Evolutionary conservation across 2,888 invertebrate genomes (phyloP), one percentile per base, ranked within the genome.

Genomic region (Lithophane socia): DNA sequence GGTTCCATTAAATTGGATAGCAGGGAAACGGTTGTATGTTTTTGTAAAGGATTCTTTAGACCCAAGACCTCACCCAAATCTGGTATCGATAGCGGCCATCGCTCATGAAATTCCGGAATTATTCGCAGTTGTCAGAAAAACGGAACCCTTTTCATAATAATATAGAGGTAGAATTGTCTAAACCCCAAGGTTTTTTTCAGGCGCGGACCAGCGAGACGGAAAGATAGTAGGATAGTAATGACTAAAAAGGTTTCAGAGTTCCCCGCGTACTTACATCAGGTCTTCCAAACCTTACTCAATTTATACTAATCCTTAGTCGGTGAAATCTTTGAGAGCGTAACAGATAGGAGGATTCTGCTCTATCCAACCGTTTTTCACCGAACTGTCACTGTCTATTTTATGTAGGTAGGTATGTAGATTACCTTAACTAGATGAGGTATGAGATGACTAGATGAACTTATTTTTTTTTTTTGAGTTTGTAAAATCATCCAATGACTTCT

Each of bases 91-190:
- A 86, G 68, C 61, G 54, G 21, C 29, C 56, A 78, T 82, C 75
- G 68, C 54, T 80, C 80, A 76, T 75, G 72, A 79, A 78, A 66
- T 80, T 80, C 73, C 69, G 71, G 67, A 85, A 79, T 80, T 72
- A 85, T 85, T 79, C 71, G 70, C 82, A 70, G 74, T 85, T 85
- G 83, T 88, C 79, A 78, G 76, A 75, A 81, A 85, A 81, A 77
- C 79, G 67, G 54, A 79, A 89, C 82, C 89, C 83, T 89, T 88
- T 83, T 86, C 85, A 84, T 86, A 86, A 85, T 86, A 84, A 82
- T 71, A 77, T 81, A 66, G 79, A 78, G 85, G 86, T 85, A 73
- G 73, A 84, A 85, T 86, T 85, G 82, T 85, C 84, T 79, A 67
- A 85, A 66, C 37, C 83, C 83, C 65, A 63, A 83, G 78, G 79